A percentile compares a stretch with the other conserved stretches of the same genome.
These are phyloP conservation scores for Heliconius charithonia DNA, from an alignment of 2,888 invertebrate genomes.

Conservation along the genomic window DNA sequence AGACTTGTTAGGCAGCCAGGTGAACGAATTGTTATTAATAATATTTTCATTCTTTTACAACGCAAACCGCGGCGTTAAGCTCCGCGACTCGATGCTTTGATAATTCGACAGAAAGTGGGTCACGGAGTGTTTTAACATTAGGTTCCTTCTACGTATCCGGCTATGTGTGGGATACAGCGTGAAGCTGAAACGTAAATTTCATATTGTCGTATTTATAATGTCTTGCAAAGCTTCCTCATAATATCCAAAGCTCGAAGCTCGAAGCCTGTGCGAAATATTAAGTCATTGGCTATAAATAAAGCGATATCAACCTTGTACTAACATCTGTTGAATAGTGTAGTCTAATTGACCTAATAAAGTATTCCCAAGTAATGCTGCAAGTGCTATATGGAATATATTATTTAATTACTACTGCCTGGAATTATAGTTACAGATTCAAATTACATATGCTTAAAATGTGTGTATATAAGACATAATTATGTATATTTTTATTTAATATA, in stretches of 20 bases:
- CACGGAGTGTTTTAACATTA: neutral
- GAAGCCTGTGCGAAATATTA: constrained; percentile 16
- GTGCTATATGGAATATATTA: neutral
- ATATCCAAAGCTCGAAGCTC: too few species aligned
- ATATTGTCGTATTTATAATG: neutral
- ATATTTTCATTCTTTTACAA: too few species aligned
- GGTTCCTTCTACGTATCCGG: neutral
- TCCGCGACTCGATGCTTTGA: too few species aligned
- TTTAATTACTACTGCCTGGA: neutral
- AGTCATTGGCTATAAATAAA: constrained; percentile 30
- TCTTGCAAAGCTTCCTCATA: neutral
- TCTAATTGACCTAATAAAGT: constrained; percentile 26
- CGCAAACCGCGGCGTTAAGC: too few species aligned
- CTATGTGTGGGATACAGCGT: neutral
- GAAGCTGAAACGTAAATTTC: neutral
- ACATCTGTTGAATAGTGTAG: constrained; percentile 25
- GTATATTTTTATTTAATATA: neutral
- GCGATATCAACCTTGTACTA: constrained; percentile 17
- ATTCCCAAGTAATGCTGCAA: constrained; percentile 8
- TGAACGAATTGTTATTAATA: too few species aligned
- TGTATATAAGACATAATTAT: neutral
- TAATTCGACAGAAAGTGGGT: neutral
- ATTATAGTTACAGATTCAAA: too few species aligned
- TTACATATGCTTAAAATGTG: neutral
- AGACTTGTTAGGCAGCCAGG: too few species aligned